phyloP scores from a whole-genome alignment of 2,113 vertebrate species.

The Tychaedon coryphoeus region DNA sequence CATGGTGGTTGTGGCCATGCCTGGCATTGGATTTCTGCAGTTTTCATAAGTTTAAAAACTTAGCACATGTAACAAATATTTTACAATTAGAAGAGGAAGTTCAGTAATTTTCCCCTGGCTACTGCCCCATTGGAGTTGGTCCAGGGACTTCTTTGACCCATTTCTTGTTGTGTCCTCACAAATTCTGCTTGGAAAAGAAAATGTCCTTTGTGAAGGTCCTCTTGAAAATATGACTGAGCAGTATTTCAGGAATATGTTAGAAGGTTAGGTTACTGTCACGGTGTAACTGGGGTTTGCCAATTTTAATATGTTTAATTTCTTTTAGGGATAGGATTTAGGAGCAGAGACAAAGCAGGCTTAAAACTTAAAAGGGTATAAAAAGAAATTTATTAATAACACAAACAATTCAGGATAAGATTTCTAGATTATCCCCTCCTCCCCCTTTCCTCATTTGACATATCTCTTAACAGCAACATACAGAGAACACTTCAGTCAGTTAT shows the following conservation, averaged over 20 bases:
- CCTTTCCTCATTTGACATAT: too few species aligned
- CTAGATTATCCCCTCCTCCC: too few species aligned
- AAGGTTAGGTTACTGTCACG: not conserved
- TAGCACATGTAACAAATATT: not conserved
- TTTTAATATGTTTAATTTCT: too few species aligned
- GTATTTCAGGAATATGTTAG: not conserved
- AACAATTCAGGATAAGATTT: too few species aligned
- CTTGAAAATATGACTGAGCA: not conserved
- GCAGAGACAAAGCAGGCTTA: too few species aligned
- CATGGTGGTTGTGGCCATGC: too few species aligned
- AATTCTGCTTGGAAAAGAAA: not conserved
- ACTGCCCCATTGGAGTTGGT: not conserved
- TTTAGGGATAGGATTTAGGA: too few species aligned
- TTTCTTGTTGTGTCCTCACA: not conserved
- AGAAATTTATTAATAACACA: too few species aligned
- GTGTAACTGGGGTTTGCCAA: too few species aligned
- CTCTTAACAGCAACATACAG: too few species aligned
- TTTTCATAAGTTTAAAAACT: not conserved
- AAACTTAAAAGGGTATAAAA: too few species aligned
- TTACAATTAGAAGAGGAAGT: not conserved
- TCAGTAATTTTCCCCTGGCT: accelerated
- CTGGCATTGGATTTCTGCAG: not conserved
- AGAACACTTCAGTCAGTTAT: too few species aligned
- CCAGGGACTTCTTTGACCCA: not conserved
- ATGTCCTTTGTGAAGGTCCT: not conserved